phyloP scores from a whole-genome alignment of 2,797 vertebrate species.

The Artibeus lituratus region DNA sequence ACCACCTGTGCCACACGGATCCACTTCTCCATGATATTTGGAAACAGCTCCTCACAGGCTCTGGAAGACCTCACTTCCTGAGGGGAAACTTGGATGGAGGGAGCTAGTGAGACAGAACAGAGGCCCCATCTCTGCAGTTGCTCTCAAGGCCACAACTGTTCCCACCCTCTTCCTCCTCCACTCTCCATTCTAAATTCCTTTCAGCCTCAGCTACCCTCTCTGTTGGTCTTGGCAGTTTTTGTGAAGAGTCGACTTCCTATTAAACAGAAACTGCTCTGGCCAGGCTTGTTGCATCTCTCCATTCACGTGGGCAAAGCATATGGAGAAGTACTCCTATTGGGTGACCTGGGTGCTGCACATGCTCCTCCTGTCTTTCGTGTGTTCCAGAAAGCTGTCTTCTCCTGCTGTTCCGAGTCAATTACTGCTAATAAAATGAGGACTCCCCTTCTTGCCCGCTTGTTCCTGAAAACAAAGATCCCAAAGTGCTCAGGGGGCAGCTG shows the following conservation, averaged over 20 bases:
- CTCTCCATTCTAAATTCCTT: neutral
- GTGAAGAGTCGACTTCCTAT: neutral
- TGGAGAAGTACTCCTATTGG: neutral
- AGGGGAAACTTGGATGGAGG: neutral
- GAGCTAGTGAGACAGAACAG: neutral
- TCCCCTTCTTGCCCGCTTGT: neutral
- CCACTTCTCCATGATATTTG: neutral
- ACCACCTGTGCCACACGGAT: neutral
- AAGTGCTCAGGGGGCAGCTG: neutral
- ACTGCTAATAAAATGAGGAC: neutral
- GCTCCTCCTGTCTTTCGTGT: neutral
- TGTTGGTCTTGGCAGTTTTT: neutral
- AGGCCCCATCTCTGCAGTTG: neutral
- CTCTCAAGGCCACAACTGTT: neutral
- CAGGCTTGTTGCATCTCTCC: neutral
- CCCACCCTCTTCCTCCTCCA: neutral
- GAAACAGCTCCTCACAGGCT: neutral
- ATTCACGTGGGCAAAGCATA: neutral
- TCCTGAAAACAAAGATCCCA: neutral
- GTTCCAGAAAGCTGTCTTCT: neutral
- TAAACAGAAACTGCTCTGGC: neutral
- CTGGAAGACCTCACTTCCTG: neutral
- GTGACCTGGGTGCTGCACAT: neutral
- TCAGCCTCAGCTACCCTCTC: neutral
- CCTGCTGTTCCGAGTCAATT: neutral